Evolutionary conservation across 2,888 invertebrate genomes (phyloP).

Genomic region (Hermaeophaga mercurialis): DNA sequence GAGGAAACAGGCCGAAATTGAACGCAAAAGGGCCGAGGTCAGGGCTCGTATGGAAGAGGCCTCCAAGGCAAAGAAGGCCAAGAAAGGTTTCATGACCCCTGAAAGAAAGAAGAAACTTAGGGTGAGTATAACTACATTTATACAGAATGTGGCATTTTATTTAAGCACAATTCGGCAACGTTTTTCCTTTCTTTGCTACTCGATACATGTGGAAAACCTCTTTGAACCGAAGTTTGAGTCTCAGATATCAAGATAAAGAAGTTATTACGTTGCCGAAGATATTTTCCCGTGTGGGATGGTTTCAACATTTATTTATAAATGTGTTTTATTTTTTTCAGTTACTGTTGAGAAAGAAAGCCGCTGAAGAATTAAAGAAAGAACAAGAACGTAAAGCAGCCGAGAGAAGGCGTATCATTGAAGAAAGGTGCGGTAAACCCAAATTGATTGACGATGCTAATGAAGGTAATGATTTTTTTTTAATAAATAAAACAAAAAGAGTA

Average conservation of each 20-base stretch:
- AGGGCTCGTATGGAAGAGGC: slow-evolving; percentile 98
- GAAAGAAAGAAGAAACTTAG: slow-evolving; percentile 99
- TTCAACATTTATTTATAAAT: too few species aligned
- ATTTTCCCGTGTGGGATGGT: too few species aligned
- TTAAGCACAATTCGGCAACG: too few species aligned
- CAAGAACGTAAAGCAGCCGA: slow-evolving; percentile 98
- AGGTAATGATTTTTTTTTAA: slow-evolving; percentile 65
- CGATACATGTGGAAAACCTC: too few species aligned
- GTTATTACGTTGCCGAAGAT: too few species aligned
- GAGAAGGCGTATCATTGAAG: slow-evolving; percentile 95
- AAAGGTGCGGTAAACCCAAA: slow-evolving; percentile 92
- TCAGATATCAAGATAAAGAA: too few species aligned
- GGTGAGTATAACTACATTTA: too few species aligned
- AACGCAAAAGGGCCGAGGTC: slow-evolving; percentile 98
- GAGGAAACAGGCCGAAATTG: slow-evolving; percentile 97
- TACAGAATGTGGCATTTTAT: too few species aligned
- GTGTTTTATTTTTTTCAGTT: too few species aligned
- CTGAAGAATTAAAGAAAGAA: slow-evolving; percentile 99
- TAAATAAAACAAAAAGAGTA: background rate
- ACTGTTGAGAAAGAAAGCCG: slow-evolving; percentile 99
- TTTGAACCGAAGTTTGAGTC: too few species aligned
- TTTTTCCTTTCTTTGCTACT: too few species aligned
- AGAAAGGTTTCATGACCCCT: slow-evolving; percentile 99
- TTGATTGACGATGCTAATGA: slow-evolving; percentile 90
- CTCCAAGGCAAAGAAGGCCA: slow-evolving; percentile 97